Base-by-base conservation (phyloP, 2,888 invertebrate genomes). In the Buathra laborator region DNA sequence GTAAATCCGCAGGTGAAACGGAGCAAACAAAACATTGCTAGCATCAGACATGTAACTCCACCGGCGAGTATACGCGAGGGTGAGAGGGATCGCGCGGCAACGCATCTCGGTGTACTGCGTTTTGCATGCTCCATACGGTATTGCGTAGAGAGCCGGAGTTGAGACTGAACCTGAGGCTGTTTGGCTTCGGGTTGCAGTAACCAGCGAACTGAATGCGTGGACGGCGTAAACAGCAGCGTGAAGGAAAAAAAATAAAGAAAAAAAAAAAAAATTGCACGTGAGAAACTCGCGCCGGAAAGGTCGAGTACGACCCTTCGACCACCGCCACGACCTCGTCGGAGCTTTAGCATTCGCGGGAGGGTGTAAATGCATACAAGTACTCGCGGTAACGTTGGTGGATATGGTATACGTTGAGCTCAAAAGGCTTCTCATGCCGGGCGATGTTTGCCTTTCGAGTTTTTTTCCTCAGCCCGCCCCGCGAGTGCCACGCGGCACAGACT, bases 1-100 rank as follows among this genome's bases (percentile, higher is more conserved):
- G 89, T 88, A 91, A 92, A 92, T 92, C 90, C 89, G 90, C 89
- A 89, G 91, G 90, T 90, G 89, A 89, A 90, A 82, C 82, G 83
- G 80, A 74, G 80, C 78, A 86, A 88, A 88, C 83, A 86, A 83
- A 87, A 64, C 66, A 59, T 53, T 77, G 32, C 59, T 53, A 43
- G 59, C 62, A 44, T 78, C 84, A 79, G 75, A 70, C 66, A 64
- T 67, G 56, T 37, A 79, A 67, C 77, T 68, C 59, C 48, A 48
- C 66, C 64, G 66, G 29, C 2, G 24, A 56, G 70, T 24, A 46
- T 24, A 74, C 77, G 7, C 12, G 10, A 24, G 37, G 32, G 51
- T 56, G 70, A 44, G 64, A 59, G 70, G 66, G 64, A 51, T 71
- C 48, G 71, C 56, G 29, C 12, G 53, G 46, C 59, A 75, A 71